Evolutionary conservation across 2,113 vertebrate species (phyloP).

Genomic region (Cyprinodon tularosa): DNA sequence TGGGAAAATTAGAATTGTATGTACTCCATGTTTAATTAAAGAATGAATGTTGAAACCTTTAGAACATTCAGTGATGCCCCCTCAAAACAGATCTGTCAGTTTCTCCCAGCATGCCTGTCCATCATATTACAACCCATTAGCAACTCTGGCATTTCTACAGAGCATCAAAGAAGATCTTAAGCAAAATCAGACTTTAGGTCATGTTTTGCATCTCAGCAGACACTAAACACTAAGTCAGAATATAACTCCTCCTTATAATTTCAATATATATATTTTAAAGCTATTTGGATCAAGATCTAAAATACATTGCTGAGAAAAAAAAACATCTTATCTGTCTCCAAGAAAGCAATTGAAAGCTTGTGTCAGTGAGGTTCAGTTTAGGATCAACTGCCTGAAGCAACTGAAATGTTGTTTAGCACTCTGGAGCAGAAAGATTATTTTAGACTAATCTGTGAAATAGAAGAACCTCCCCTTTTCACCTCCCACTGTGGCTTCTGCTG

Average conservation of each 20-base stretch:
- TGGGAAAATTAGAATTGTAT: not conserved
- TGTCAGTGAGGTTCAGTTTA: constrained; percentile 23
- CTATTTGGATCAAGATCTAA: constrained; percentile 27
- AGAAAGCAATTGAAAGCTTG: not conserved
- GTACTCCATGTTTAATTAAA: constrained; percentile 2
- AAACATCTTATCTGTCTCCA: not conserved
- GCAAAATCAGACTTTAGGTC: constrained; percentile 15
- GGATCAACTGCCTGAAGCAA: constrained; percentile 30
- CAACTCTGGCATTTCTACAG: constrained; percentile 1
- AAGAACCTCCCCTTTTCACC: constrained; percentile 8
- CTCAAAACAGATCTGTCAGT: constrained; percentile 17
- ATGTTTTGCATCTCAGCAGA: constrained; percentile 10
- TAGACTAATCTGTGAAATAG: constrained; percentile 17
- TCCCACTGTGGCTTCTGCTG: not conserved
- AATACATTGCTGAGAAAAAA: not conserved
- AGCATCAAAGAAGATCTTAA: constrained; percentile 5
- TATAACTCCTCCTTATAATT: not conserved
- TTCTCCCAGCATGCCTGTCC: constrained; percentile 26
- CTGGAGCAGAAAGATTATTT: constrained; percentile 32
- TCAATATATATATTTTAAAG: not conserved
- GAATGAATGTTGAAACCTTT: constrained; percentile 8
- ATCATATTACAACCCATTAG: constrained; percentile 46
- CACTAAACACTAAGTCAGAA: constrained; percentile 5
- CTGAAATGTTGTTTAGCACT: constrained; percentile 10
- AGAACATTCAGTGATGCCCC: constrained; percentile 24